phyloP scores from a whole-genome alignment of 2,113 vertebrate species.

The Pseudopipra pipra region DNA sequence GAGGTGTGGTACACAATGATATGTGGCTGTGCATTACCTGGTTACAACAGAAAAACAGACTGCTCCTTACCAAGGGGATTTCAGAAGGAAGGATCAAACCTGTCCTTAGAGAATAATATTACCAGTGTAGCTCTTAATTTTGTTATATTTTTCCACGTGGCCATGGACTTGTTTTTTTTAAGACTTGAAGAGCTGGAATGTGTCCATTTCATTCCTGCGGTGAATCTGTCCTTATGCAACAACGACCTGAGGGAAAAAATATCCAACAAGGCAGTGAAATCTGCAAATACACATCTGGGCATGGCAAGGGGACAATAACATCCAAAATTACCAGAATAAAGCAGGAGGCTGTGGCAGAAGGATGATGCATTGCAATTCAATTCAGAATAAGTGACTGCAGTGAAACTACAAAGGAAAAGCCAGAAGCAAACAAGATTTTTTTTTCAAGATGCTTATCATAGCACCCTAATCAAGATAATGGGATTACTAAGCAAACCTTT shows the following conservation, averaged over 20 bases:
- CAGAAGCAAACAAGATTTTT: background rate
- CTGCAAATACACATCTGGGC: background rate
- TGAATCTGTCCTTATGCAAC: background rate
- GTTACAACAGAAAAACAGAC: background rate
- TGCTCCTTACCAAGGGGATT: background rate
- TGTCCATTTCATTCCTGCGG: background rate
- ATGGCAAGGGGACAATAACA: background rate
- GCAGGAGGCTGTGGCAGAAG: conserved; percentile 8
- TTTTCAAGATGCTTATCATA: background rate
- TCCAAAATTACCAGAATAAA: conserved; percentile 31
- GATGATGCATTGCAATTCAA: background rate
- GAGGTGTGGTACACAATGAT: background rate
- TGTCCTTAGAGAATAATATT: background rate
- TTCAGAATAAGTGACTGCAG: background rate
- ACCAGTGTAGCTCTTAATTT: background rate
- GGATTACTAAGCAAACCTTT: conserved; percentile 29
- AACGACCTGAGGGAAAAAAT: background rate
- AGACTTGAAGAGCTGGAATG: background rate
- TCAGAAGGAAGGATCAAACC: background rate
- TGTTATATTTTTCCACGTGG: background rate
- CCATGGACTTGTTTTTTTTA: background rate
- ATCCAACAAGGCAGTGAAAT: conserved; percentile 26
- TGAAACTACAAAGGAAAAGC: conserved; percentile 27
- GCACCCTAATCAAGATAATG: conserved; percentile 38
- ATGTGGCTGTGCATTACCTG: background rate